phyloP scores from a whole-genome alignment of 2,888 invertebrate species.

The Eupithecia subfuscata region DNA sequence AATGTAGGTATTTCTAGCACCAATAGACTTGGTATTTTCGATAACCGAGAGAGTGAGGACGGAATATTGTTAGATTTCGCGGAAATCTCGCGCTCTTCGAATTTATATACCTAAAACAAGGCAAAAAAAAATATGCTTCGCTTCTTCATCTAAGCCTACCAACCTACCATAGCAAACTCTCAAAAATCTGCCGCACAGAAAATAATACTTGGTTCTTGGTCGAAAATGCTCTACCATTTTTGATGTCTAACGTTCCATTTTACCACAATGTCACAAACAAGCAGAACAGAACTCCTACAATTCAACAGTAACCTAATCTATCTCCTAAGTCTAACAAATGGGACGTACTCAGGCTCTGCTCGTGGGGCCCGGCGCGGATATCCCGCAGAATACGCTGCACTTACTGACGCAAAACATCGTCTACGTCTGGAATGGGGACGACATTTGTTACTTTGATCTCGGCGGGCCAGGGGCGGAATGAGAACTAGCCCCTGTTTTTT shows the following conservation, averaged over 20 bases:
- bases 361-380: background rate
- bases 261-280: slow-evolving; percentile 7
- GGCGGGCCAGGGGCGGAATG: slow-evolving; percentile 21
- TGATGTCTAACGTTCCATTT: background rate
- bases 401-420: slow-evolving; percentile 37
- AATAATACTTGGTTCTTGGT: background rate
- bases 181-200: background rate
- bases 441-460: slow-evolving; percentile 48
- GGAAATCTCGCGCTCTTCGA: too few relatives aligned
- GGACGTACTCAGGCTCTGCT: slow-evolving; percentile 19
- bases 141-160: background rate
- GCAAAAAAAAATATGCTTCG: too few relatives aligned
- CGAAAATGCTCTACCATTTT: background rate
- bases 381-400: slow-evolving; percentile 13
- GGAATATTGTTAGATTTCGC: background rate
- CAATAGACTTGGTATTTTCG: too few relatives aligned
- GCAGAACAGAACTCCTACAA: slow-evolving; percentile 19
- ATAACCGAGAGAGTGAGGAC: too few relatives aligned
- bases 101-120: too few relatives aligned
- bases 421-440: slow-evolving; percentile 32
- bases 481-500: background rate
- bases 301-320: slow-evolving; percentile 33
- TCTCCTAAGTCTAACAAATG: slow-evolving; percentile 37
- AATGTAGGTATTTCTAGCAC: too few relatives aligned
- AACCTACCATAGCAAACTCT: background rate